Evolutionary conservation across 2,888 invertebrate genomes (phyloP).

Genomic region (Ectemnius cavifrons): DNA sequence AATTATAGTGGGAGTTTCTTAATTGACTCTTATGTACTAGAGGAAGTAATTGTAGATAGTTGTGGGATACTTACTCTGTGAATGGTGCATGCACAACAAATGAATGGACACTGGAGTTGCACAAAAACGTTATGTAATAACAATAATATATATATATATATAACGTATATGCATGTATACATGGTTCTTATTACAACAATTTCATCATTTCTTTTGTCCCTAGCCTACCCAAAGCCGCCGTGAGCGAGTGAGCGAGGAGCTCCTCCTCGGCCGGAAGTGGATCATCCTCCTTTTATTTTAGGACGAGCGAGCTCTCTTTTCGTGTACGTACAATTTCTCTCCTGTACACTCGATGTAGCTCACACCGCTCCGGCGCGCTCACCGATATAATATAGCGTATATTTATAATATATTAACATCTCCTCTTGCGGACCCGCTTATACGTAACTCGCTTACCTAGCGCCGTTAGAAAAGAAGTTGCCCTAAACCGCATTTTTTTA

Average conservation of each 20-base stretch:
- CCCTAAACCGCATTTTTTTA: slow-evolving; percentile 56
- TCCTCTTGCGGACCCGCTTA: slow-evolving; percentile 44
- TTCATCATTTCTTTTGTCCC: slow-evolving; percentile 62
- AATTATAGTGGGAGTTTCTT: too few species aligned
- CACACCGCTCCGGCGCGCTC: slow-evolving; percentile 37
- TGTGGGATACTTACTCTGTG: too few species aligned
- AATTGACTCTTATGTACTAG: too few species aligned
- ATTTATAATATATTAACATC: slow-evolving; percentile 62
- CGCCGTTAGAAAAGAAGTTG: slow-evolving; percentile 55
- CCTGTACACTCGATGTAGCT: slow-evolving; percentile 28
- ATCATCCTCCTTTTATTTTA: neutral
- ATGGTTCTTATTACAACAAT: slow-evolving; percentile 72
- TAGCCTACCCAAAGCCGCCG: slow-evolving; percentile 71
- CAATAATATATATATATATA: slow-evolving; percentile 64
- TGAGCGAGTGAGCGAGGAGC: slow-evolving; percentile 33
- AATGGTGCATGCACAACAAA: too few species aligned
- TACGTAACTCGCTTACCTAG: slow-evolving; percentile 42
- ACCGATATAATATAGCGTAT: slow-evolving; percentile 54
- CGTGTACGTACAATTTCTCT: neutral
- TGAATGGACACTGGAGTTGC: slow-evolving; percentile 31
- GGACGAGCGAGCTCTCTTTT: neutral
- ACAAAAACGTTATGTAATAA: slow-evolving; percentile 63
- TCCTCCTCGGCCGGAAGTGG: slow-evolving; percentile 15
- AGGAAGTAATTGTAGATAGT: too few species aligned
- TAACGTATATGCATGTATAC: slow-evolving; percentile 62